Conservation (phyloP, 2,113 vertebrate species). For the Tupaia tana region DNA sequence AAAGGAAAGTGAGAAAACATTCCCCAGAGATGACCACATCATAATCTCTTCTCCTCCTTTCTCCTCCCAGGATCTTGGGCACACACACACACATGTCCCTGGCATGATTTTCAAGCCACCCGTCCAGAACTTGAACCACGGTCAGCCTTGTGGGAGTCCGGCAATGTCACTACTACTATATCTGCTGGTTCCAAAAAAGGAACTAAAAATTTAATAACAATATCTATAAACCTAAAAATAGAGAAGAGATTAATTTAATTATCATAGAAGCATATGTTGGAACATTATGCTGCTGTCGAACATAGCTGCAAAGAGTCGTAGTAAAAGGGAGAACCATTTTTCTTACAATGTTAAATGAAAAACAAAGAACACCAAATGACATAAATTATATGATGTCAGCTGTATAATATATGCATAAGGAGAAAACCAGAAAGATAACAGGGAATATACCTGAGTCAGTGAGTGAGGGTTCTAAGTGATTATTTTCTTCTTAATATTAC, state of each 20-base stretch:
- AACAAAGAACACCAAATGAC: not conserved
- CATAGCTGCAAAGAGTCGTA: not conserved
- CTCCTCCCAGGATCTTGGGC: too few species aligned
- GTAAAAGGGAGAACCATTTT: conserved; percentile 27
- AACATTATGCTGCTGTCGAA: conserved; percentile 14
- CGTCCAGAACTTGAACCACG: too few species aligned
- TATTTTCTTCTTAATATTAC: conserved; percentile 10
- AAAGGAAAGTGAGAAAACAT: too few species aligned
- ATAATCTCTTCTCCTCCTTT: too few species aligned
- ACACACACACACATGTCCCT: too few species aligned
- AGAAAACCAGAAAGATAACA: not conserved
- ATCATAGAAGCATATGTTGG: conserved; percentile 3
- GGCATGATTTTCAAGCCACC: too few species aligned
- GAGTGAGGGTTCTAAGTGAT: not conserved
- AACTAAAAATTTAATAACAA: conserved; percentile 16
- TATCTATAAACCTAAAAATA: not conserved
- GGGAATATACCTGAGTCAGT: not conserved
- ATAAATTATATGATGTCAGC: not conserved
- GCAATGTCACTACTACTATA: too few species aligned
- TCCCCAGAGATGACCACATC: too few species aligned
- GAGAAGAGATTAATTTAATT: conserved; percentile 1
- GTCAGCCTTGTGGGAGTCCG: too few species aligned
- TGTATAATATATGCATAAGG: not conserved
- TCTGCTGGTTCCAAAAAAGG: too few species aligned
- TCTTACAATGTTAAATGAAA: not conserved